Conservation (phyloP, 2,888 invertebrate genomes). For the Orchestes rusci region DNA sequence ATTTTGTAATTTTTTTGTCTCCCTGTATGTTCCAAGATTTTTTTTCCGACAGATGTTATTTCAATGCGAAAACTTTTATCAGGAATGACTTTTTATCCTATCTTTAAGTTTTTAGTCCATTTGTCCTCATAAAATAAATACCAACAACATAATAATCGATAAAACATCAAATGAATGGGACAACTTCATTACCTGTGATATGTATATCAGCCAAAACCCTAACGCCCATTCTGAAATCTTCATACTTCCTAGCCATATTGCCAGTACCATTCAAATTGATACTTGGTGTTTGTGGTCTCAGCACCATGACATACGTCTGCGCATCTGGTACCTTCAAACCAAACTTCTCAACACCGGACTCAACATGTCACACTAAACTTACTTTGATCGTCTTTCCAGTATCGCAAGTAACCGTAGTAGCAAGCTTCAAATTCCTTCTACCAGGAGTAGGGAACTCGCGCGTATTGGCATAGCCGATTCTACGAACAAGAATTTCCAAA, state of each 20-base stretch:
- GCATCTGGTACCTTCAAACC: conserved; percentile 56
- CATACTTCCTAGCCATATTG: conserved; percentile 77
- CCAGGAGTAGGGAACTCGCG: conserved; percentile 93
- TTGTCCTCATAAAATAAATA: too few species aligned
- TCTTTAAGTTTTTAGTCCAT: too few species aligned
- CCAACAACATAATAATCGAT: too few species aligned
- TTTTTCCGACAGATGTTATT: too few species aligned
- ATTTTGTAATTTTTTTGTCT: too few species aligned
- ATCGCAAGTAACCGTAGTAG: conserved; percentile 71
- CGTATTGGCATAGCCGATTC: conserved; percentile 87
- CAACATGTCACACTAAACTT: conserved; percentile 1
- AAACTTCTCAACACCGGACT: not conserved
- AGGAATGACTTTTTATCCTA: too few species aligned
- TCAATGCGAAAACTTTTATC: too few species aligned
- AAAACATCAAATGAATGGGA: not conserved
- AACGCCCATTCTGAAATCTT: conserved; percentile 80
- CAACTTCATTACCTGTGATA: conserved; percentile 50
- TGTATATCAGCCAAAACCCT: conserved; percentile 80
- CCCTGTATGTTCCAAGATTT: too few species aligned
- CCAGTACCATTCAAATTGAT: conserved; percentile 75
- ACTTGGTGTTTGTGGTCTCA: conserved; percentile 77
- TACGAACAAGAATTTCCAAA: conserved; percentile 76
- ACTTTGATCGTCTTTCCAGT: conserved; percentile 61
- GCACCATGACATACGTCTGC: conserved; percentile 81
- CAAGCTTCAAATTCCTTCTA: conserved; percentile 74